Evolutionary conservation across 2,797 vertebrate species (phyloP).

Genomic region (Tadarida brasiliensis): DNA sequence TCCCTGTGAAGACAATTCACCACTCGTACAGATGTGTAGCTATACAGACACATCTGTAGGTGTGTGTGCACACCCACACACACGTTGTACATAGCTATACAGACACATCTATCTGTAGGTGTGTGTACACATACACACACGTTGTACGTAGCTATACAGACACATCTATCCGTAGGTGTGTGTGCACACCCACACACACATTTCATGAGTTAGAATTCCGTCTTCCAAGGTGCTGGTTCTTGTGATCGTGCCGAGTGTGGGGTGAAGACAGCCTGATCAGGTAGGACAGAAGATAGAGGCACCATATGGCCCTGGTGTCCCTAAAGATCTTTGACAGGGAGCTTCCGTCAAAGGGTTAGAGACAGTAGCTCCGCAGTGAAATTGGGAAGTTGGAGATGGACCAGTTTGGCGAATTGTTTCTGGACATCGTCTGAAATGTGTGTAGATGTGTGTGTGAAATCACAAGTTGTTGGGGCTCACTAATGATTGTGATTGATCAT

Average conservation of each 20-base stretch:
- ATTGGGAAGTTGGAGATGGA: no score
- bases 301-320: not conserved
- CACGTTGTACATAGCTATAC: no score
- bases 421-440: rapidly evolving
- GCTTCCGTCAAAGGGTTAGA: not conserved
- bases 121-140: no score
- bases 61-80: not conserved
- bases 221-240: not conserved
- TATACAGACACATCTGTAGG: not conserved
- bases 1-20: constrained; percentile 11
- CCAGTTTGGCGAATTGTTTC: not conserved
- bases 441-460: not conserved
- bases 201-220: not conserved
- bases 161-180: no score
- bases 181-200: no score
- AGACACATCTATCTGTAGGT: no score
- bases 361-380: not conserved
- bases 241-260: constrained; percentile 17
- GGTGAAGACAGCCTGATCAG: not conserved
- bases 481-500: not conserved
- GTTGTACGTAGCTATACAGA: no score
- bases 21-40: constrained; percentile 40
- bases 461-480: not conserved
- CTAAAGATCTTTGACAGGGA: no score
- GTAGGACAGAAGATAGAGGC: not conserved